Base-by-base conservation (phyloP, 2,888 invertebrate species). In the Sarcophaga carnaria region DNA sequence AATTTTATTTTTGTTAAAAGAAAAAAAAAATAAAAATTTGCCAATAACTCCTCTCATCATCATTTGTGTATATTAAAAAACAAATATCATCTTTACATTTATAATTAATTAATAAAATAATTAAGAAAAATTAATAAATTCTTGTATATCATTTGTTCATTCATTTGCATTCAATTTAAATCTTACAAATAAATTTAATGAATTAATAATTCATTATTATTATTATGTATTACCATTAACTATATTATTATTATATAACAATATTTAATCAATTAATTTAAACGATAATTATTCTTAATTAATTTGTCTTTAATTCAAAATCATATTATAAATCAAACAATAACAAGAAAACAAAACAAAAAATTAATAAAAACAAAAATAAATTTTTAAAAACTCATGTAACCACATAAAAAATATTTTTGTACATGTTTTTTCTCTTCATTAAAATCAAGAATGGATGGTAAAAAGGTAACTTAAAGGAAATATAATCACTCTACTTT, bases 341-440 rank as follows among this genome's bases (percentile, higher is more conserved):
- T 45, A 80, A 59, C 22, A 85, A 74, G 70, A 78, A 27, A 72
- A 78, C 12, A 75, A 87, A 72, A 80, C 17, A 37, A 49, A 49
- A 54, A 12, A 54, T 54, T 54, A 17, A 54, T 54, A 54, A 54
- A 54, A 54, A 12, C 14, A 54, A 67, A 80, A 80, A 81, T 79
- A 84, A 78, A 72, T 79, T 87, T 83, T 78, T 83, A 59, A 87
- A 84, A 87, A 78, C 71, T 84, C 87, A 79, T 87, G 62, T 87
- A 87, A 84, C 79, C 87, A 79, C 76, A 82, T 74, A 37, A 75
- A 67, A 47, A 37, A 37, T 37, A 37, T 2, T 10, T 10, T 37
- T 37, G 6, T 37, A 10, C 10, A 4, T 10, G 1, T 37, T 37
- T 37, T 10, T 10, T 10, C 37, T 37, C 37, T 37, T 37, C 37